Percentiles rank a stretch among this genome's conserved stretches.
Conservation (phyloP, 2,888 invertebrate genomes). For the Eurytoma adleriae region DNA sequence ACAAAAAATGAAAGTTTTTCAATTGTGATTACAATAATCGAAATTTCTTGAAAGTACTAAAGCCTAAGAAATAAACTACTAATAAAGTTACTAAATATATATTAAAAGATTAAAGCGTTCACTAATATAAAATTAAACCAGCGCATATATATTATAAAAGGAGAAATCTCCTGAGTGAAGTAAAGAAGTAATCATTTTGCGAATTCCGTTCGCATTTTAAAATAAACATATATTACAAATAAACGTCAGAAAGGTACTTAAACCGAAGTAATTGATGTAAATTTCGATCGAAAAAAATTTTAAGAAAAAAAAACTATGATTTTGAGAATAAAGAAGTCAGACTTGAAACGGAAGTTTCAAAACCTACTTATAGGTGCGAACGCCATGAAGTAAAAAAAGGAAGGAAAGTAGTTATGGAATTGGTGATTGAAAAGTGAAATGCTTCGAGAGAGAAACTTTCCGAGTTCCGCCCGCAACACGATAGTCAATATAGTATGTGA, state of each 20-base stretch:
- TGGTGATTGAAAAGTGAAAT: constrained; percentile 56
- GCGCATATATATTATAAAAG: too few relatives aligned
- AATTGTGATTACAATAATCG: constrained; percentile 26
- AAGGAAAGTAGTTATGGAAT: constrained; percentile 58
- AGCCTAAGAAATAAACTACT: constrained; percentile 37
- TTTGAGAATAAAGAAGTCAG: constrained; percentile 3
- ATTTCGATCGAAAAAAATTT: neutral
- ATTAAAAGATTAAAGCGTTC: constrained; percentile 23
- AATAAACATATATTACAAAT: constrained; percentile 6
- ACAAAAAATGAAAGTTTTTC: constrained; percentile 50
- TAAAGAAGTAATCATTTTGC: constrained; percentile 6
- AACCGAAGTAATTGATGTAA: neutral
- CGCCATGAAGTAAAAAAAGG: constrained; percentile 61
- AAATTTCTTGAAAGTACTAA: constrained; percentile 53
- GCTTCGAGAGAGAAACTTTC: constrained; percentile 57
- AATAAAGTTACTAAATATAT: constrained; percentile 40
- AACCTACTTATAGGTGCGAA: constrained; percentile 22
- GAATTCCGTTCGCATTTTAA: constrained; percentile 21
- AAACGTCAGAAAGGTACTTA: constrained; percentile 21
- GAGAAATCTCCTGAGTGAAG: neutral
- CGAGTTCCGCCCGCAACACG: constrained; percentile 71
- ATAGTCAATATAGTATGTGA: constrained; percentile 77
- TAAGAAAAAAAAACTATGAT: neutral
- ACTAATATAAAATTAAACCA: neutral
- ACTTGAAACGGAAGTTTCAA: constrained; percentile 28